A percentile compares a stretch with the other conserved stretches of the same genome.
Evolutionary conservation across 2,888 invertebrate species (phyloP).

Genomic region (Lordiphosa andalusiaca): DNA sequence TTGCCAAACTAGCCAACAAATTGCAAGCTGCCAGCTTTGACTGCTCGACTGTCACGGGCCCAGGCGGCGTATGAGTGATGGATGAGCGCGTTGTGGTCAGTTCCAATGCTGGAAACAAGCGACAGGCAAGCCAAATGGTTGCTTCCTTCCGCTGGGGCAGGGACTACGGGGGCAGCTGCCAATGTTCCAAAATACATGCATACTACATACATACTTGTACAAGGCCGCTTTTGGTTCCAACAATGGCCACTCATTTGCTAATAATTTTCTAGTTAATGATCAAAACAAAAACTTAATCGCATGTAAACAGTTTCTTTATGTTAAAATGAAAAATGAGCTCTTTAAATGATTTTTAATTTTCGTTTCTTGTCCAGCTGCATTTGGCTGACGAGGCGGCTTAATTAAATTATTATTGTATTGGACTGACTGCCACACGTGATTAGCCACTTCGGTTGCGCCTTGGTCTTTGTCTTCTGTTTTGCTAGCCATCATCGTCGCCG

Average conservation of each 20-base stretch:
- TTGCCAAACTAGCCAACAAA: slow-evolving; percentile 43
- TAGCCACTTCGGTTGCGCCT: slow-evolving; percentile 34
- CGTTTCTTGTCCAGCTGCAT: slow-evolving; percentile 10
- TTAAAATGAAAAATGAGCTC: slow-evolving; percentile 39
- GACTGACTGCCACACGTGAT: slow-evolving; percentile 58
- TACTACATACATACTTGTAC: slow-evolving; percentile 30
- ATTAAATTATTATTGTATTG: slow-evolving; percentile 56
- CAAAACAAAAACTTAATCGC: slow-evolving; percentile 28
- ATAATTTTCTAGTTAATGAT: slow-evolving; percentile 7
- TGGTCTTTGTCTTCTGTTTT: slow-evolving; percentile 48
- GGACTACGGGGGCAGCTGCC: slow-evolving; percentile 7
- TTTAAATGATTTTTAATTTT: slow-evolving; percentile 10
- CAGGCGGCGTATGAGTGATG: slow-evolving; percentile 56
- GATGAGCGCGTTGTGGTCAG: slow-evolving; percentile 20
- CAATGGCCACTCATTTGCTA: slow-evolving; percentile 58
- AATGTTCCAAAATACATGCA: slow-evolving; percentile 38
- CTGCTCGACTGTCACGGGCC: slow-evolving; percentile 21
- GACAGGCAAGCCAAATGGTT: slow-evolving; percentile 32
- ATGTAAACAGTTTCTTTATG: slow-evolving; percentile 46
- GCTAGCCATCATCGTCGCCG: slow-evolving; percentile 24
- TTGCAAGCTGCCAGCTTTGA: slow-evolving; percentile 23
- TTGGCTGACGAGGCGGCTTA: slow-evolving; percentile 25
- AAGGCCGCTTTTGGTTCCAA: slow-evolving; percentile 48
- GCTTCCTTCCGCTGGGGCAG: slow-evolving; percentile 51
- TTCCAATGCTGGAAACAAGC: slow-evolving; percentile 2